Conservation (phyloP, 2,888 invertebrate species). For the Sarcophaga subvicina region DNA sequence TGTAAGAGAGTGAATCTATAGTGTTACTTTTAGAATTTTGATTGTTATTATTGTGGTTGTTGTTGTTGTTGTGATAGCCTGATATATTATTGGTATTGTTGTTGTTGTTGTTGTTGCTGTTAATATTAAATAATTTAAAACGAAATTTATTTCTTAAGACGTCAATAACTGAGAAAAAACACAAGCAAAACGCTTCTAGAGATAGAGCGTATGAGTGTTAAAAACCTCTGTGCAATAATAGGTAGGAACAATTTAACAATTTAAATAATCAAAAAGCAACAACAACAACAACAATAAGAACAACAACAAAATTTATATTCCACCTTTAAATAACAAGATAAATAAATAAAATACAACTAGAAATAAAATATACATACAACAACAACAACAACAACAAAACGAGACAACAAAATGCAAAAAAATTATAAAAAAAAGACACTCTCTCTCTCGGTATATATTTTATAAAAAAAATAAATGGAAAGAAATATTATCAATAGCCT, state of each 20-base stretch:
- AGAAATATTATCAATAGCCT: constrained; percentile 69
- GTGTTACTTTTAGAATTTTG: constrained; percentile 2
- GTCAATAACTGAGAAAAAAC: not conserved
- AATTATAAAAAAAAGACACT: constrained; percentile 18
- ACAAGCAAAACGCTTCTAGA: too few species aligned
- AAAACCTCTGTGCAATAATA: constrained; percentile 12
- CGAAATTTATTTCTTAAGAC: not conserved
- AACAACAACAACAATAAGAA: not conserved
- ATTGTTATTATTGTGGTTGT: constrained; percentile 23
- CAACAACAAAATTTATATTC: not conserved
- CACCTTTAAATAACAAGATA: constrained; percentile 63
- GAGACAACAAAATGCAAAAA: constrained; percentile 15
- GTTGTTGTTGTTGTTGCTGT: not conserved
- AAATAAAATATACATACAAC: constrained; percentile 47
- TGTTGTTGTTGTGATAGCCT: not conserved
- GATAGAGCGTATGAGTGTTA: constrained; percentile 11
- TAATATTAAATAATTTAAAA: not conserved
- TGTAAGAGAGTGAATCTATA: not conserved
- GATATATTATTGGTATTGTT: not conserved
- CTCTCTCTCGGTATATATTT: constrained; percentile 5
- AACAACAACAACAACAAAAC: constrained; percentile 15
- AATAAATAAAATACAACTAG: constrained; percentile 64
- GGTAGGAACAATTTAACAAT: not conserved
- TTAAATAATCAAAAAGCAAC: not conserved
- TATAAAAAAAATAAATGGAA: constrained; percentile 28